phyloP scores from a whole-genome alignment of 2,888 invertebrate species.

The Xestia ashworthii region DNA sequence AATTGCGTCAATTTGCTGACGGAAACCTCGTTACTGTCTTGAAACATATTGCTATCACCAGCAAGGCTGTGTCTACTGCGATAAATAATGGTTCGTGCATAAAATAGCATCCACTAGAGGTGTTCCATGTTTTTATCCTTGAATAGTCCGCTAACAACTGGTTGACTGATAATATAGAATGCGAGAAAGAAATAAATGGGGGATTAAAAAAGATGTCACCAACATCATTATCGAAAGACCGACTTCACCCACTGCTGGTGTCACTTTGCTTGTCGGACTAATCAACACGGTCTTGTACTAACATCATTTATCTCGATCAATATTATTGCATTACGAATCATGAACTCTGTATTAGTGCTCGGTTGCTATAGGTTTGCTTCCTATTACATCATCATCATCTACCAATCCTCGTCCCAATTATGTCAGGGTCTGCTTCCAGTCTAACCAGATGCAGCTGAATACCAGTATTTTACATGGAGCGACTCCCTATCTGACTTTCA shows the following conservation, averaged over 20 bases:
- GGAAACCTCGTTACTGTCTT: not conserved
- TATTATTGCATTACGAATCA: not conserved
- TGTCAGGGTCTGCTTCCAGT: too few species aligned
- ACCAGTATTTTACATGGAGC: too few species aligned
- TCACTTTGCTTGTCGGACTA: not conserved
- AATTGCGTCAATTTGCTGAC: not conserved
- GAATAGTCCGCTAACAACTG: not conserved
- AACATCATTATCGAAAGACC: not conserved
- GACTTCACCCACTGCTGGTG: not conserved
- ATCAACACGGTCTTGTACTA: not conserved
- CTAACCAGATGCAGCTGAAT: too few species aligned
- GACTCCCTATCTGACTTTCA: too few species aligned
- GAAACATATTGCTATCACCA: not conserved
- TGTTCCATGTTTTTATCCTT: not conserved
- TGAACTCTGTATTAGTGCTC: not conserved
- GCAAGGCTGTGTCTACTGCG: not conserved
- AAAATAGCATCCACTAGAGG: not conserved
- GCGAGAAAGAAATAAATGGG: not conserved
- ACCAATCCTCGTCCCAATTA: too few species aligned
- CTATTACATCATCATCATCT: not conserved
- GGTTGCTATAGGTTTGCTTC: not conserved
- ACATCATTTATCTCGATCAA: not conserved
- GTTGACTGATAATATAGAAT: not conserved
- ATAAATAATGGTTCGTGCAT: not conserved
- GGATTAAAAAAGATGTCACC: not conserved